These are phyloP conservation scores for Dipus sagitta DNA, from an alignment of 2,797 vertebrate genomes.

Conservation along the genomic window DNA sequence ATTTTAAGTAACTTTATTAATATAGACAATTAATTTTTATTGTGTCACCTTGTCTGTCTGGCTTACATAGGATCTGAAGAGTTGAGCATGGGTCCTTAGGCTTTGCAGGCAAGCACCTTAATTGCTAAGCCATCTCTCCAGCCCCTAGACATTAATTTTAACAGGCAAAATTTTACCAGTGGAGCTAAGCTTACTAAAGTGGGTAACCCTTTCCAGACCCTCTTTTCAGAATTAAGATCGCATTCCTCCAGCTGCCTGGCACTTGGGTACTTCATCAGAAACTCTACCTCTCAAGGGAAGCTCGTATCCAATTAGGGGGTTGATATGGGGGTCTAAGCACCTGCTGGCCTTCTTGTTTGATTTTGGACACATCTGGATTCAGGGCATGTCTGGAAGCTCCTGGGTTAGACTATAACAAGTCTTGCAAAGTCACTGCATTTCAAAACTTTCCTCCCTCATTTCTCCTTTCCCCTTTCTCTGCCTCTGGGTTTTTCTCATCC, in stretches of 20 bases:
- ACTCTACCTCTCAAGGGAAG: neutral
- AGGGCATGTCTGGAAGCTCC: neutral
- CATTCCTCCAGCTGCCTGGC: neutral
- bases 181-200: neutral
- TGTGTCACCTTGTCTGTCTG: too few relatives aligned
- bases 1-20: neutral
- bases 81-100: too few relatives aligned
- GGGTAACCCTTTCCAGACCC: neutral
- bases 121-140: too few relatives aligned
- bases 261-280: neutral
- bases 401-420: neutral
- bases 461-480: neutral
- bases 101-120: too few relatives aligned
- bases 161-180: neutral
- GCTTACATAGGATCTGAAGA: too few relatives aligned
- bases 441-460: neutral
- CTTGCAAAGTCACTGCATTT: neutral
- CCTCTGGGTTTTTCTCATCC: neutral
- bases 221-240: neutral
- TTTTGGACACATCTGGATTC: neutral
- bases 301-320: neutral
- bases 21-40: neutral
- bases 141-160: too few relatives aligned
- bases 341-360: neutral
- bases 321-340: neutral